phyloP scores from a whole-genome alignment of 2,888 invertebrate genomes.

The Pediacus dermestoides region DNA sequence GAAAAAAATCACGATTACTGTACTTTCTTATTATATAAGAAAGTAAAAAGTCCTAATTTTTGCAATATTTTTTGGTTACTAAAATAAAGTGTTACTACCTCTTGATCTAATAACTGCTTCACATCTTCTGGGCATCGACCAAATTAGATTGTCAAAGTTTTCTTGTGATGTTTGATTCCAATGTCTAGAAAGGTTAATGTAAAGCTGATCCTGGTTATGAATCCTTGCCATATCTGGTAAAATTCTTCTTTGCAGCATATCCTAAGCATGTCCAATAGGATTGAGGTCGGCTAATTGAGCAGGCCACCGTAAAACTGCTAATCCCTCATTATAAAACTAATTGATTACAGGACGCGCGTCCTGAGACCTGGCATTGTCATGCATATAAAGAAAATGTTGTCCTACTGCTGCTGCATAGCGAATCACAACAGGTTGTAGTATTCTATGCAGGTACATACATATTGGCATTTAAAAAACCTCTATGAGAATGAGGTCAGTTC shows the following conservation, averaged over 20 bases:
- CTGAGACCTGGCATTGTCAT: slow-evolving; percentile 22
- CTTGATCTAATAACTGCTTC: background rate
- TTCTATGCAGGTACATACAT: background rate
- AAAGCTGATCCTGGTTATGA: background rate
- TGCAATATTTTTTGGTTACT: background rate
- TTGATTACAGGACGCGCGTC: slow-evolving; percentile 5
- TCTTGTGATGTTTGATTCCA: background rate
- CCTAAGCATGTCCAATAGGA: slow-evolving; percentile 21
- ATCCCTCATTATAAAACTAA: slow-evolving; percentile 10
- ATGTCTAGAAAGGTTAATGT: background rate
- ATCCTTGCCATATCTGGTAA: background rate
- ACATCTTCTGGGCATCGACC: background rate
- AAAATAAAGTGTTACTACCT: background rate
- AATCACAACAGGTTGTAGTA: slow-evolving; percentile 17
- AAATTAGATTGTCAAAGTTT: background rate
- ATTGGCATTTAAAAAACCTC: background rate
- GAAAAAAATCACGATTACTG: too few relatives aligned
- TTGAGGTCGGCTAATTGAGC: slow-evolving; percentile 21
- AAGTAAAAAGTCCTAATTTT: too few relatives aligned
- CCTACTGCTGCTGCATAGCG: slow-evolving; percentile 14
- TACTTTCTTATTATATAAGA: too few relatives aligned
- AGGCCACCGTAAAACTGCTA: slow-evolving; percentile 16
- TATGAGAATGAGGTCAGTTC: slow-evolving; percentile 1
- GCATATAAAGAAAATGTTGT: slow-evolving; percentile 18
- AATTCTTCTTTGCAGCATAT: slow-evolving; percentile 3